Conservation (phyloP, 2,888 invertebrate species). For the Cheilosia soror region DNA sequence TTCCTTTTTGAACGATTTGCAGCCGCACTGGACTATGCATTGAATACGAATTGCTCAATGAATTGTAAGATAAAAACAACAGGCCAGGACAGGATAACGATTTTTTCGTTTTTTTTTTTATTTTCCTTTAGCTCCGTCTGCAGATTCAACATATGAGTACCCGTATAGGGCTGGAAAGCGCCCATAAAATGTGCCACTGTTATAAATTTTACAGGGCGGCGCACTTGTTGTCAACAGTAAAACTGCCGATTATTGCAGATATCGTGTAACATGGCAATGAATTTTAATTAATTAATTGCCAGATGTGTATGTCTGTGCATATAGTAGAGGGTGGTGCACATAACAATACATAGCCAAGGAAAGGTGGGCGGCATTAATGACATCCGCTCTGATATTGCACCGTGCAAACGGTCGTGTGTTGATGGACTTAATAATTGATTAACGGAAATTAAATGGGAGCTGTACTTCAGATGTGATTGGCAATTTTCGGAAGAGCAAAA, state of each 20-base stretch:
- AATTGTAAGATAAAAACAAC: slow-evolving; percentile 43
- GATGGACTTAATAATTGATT: slow-evolving; percentile 73
- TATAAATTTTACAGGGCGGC: slow-evolving; percentile 58
- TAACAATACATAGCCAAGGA: slow-evolving; percentile 11
- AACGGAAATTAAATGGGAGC: slow-evolving; percentile 71
- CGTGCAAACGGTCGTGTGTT: slow-evolving; percentile 27
- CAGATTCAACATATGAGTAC: slow-evolving; percentile 12
- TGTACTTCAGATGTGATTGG: slow-evolving; percentile 69
- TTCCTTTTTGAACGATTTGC: slow-evolving; percentile 18
- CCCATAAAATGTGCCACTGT: slow-evolving; percentile 40
- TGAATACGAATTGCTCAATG: slow-evolving; percentile 35
- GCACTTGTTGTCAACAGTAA: slow-evolving; percentile 68
- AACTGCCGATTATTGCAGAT: slow-evolving; percentile 71
- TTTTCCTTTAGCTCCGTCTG: not conserved
- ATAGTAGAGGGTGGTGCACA: slow-evolving; percentile 29
- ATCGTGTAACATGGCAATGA: slow-evolving; percentile 71
- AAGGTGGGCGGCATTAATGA: slow-evolving; percentile 53
- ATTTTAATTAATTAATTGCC: slow-evolving; percentile 74
- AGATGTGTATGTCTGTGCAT: slow-evolving; percentile 29
- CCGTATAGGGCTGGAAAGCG: slow-evolving; percentile 8
- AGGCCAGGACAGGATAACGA: not conserved
- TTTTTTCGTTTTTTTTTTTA: slow-evolving; percentile 23
- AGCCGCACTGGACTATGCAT: slow-evolving; percentile 16
- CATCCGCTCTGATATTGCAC: slow-evolving; percentile 15
- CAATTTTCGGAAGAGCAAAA: slow-evolving; percentile 66